Evolutionary conservation across 2,888 invertebrate genomes (phyloP), one percentile per base, ranked within the genome.

Genomic region (Herminia tarsipennalis): DNA sequence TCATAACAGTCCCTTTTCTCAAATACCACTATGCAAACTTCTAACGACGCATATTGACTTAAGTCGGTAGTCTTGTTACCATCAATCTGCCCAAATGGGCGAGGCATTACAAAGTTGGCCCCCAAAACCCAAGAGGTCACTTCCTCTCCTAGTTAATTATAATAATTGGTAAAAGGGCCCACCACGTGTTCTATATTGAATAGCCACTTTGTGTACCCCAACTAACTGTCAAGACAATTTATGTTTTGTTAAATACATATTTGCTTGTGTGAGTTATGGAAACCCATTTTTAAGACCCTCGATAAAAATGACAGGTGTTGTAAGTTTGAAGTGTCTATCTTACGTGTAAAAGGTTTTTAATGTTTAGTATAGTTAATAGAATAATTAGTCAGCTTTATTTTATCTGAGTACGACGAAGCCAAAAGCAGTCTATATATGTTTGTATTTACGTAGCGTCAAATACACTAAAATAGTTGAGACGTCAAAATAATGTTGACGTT

Each of bases 121-220:
- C 78, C 78, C 68, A 54, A 70, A 82, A 82, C 73, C 87, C 81
- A 69, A 81, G 86, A 88, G 89, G 89, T 88, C 89, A 89, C 81
- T 89, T 88, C 87, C 88, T 84, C 83, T 84, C 76, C 80, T 78
- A 86, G 84, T 90, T 89, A 90, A 88, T 89, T 89, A 88, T 88
- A 81, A 86, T 89, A 89, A 88, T 88, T 88, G 86, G 82, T 70
- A 72, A 76, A 79, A 79, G 79, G 81, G 75, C 70, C 79, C 65
- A 76, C 69, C 74, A 73, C 76, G 75, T 70, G 71, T 63, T 66
- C 35, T 40, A 51, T 66, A 67, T 66, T 67, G 76, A 67, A 74
- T 77, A 71, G 70, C 76, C 78, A 77, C 74, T 82, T 81, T 74
- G 60, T 63, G 49, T 40, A 49, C 36, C 48, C 37, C 55, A 54